Base-by-base conservation (phyloP, 1,140 invertebrate genomes). In the Idris sp. region DNA sequence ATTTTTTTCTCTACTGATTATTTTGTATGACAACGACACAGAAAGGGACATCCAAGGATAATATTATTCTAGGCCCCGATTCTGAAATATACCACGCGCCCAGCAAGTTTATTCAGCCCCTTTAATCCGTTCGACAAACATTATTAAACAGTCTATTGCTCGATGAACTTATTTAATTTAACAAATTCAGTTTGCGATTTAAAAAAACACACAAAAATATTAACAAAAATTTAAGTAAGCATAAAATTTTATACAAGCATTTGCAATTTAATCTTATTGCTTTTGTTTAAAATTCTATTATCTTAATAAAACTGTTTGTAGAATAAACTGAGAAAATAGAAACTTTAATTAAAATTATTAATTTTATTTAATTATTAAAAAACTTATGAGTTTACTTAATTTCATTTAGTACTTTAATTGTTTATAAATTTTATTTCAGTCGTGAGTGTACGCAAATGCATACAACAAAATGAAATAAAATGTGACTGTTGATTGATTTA, bases 61-160 rank as follows among this genome's bases (percentile, higher is more conserved):
- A 85, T 84, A 82, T 85, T 85, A 83, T 84, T 80, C 78, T 58
- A 82, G 73, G 58, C 73, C 38, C 67, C 51, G 58, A 79, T 78
- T 71, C 35, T 30, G 35, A 67, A 81, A 80, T 65, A 46, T 53
- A 61, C 65, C 38, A 31, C 19, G 36, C 18, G 28, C 38, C 25
- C 30, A 18, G 22, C 25, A 33, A 43, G 59, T 81, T 79, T 79
- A 58, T 76, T 81, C 77, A 71, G 49, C 40, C 61, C 72, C 62
- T 56, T 40, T 54, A 36, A 54, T 65, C 40, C 40, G 16, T 30
- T 69, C 26, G 48, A 54, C 28, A 69, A 75, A 69, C 40, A 69
- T 10, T 22, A 8, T 4, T 9, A 43, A 56, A 49, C 30, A 44
- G 44, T 41, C 8, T 26, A 40, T 6, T 3, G 36, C 5, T 18